phyloP scores from a whole-genome alignment of 2,888 invertebrate species.

The Synergus umbraculus region DNA sequence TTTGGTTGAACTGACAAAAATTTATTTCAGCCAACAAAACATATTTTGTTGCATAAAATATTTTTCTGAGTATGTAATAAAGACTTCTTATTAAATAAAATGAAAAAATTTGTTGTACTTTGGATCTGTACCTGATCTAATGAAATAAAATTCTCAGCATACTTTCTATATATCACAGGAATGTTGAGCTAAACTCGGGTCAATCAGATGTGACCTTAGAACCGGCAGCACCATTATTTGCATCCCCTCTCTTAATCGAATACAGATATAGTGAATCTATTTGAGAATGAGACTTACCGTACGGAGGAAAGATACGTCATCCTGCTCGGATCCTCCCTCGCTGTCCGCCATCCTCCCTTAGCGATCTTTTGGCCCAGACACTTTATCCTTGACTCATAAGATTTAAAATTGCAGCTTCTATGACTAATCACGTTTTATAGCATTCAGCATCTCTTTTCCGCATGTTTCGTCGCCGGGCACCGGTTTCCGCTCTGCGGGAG shows the following conservation, averaged over 20 bases:
- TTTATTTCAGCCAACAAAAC: too few relatives aligned
- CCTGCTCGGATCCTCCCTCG: constrained; percentile 98
- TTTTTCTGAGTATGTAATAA: too few relatives aligned
- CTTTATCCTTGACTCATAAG: constrained; percentile 43
- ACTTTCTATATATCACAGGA: neutral
- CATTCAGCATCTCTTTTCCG: constrained; percentile 31
- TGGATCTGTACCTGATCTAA: neutral
- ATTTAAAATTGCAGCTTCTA: constrained; percentile 1
- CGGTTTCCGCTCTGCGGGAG: constrained; percentile 39
- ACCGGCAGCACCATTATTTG: constrained; percentile 20
- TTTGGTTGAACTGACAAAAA: too few relatives aligned
- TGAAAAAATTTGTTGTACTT: too few relatives aligned
- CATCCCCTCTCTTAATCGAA: constrained; percentile 11
- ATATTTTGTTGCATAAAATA: too few relatives aligned
- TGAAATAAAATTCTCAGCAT: neutral
- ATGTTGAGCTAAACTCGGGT: neutral
- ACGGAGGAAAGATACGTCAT: constrained; percentile 99
- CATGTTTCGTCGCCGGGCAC: constrained; percentile 32
- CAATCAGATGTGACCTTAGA: constrained; percentile 22
- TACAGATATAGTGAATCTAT: constrained; percentile 12
- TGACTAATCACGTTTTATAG: constrained; percentile 34
- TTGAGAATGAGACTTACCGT: constrained; percentile 86
- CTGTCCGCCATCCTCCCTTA: constrained; percentile 88
- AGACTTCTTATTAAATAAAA: too few relatives aligned
- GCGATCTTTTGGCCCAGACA: constrained; percentile 40